Base-by-base conservation (phyloP, 2,113 vertebrate genomes). In the Malurus elegans region DNA sequence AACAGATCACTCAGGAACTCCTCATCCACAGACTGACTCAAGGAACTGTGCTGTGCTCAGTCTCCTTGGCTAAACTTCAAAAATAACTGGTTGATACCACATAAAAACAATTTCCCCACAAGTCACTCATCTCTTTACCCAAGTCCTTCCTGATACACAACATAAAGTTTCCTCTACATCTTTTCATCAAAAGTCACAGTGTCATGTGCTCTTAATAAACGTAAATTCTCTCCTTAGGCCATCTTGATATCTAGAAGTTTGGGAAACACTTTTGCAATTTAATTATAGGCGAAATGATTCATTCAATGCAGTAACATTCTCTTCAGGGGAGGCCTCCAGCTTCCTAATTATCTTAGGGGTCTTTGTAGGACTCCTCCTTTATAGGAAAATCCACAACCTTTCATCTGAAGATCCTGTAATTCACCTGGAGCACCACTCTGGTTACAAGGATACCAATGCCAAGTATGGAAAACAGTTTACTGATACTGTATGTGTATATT, bases 161-260 rank as follows among this genome's bases (percentile, higher is more conserved):
- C 0, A 0, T 44, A 8, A 31, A 34, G 26, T 28, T 62, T 38
- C 67, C 48, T 73, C 40, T 17, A 28, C 2, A 0, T 8, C 47
- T 74, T 28, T 53, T 25, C 28, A 62, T 21, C 34, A 31, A 15
- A 88, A 80, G 40, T 69, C 26, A 32, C 13, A 88, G 88, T 2
- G 20, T 29, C 38, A 19, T 5, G 4, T 53, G 79, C 85, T 53
- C 90, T 44, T 20, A 80, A 23, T 58, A 48, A 65, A 29, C 13
- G 12, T 53, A 80, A 86, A 73, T 34, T 86, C 32, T 57, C 29
- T 71, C 54, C 32, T 86, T 58, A 21, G 6, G 44, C 38, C 67
- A 66, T 8, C 60, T 54, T 45, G 32, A 12, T 21, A 50, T 42
- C 19, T 61, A 8, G 40, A 60, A 48, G 17, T 57, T 53, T 64